These are phyloP conservation scores for Aegypius monachus DNA, from an alignment of 2,113 vertebrate genomes.

Conservation along the genomic window DNA sequence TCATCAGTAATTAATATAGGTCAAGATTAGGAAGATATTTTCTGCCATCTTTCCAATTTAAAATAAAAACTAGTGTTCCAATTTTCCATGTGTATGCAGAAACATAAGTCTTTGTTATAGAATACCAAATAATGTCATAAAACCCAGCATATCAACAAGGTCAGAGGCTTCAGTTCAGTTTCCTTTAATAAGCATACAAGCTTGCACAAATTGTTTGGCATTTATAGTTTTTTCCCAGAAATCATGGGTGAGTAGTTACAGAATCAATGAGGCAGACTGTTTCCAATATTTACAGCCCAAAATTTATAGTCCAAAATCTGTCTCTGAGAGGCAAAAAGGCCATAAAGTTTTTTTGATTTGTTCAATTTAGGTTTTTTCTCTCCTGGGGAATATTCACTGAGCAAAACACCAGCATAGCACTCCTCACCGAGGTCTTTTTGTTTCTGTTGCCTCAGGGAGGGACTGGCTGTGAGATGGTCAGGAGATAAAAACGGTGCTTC, in stretches of 20 bases:
- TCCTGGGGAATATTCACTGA: background rate
- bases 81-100: background rate
- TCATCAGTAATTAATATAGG: background rate
- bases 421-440: background rate
- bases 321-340: background rate
- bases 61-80: background rate
- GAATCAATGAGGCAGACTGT: background rate
- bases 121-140: background rate
- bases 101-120: background rate
- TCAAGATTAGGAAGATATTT: background rate
- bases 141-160: background rate
- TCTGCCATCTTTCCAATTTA: background rate
- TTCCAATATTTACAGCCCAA: background rate
- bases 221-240: background rate
- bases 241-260: background rate
- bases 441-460: background rate
- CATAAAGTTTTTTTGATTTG: background rate
- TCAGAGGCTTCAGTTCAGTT: background rate
- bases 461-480: background rate
- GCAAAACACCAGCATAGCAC: background rate
- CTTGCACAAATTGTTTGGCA: background rate
- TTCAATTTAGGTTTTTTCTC: background rate
- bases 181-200: background rate
- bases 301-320: background rate
- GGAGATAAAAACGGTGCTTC: background rate